A percentile compares a stretch with the other conserved stretches of the same genome.
Evolutionary conservation across 2,888 invertebrate genomes (phyloP).

Genomic region (Stegophylla sp.): DNA sequence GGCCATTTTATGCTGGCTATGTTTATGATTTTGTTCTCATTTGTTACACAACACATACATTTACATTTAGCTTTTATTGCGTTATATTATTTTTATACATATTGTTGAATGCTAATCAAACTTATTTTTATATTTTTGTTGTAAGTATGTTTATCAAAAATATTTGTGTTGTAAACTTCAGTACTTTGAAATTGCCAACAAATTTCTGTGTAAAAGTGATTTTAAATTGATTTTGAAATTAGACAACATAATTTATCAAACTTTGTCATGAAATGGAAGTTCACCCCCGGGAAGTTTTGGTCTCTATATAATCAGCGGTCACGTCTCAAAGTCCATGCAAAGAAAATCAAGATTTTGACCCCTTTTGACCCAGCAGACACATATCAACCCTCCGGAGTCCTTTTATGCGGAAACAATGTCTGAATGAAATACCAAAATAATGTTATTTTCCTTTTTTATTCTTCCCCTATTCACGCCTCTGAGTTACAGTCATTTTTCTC

Average conservation of each 20-base stretch:
- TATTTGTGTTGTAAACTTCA: no score
- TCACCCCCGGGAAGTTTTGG: conserved; percentile 40
- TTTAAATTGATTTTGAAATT: background rate
- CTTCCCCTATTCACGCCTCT: conserved; percentile 56
- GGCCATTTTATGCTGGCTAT: no score
- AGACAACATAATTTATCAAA: conserved; percentile 1
- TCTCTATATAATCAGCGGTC: conserved; percentile 54
- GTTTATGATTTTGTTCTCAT: no score
- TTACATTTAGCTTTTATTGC: no score
- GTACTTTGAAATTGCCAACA: no score
- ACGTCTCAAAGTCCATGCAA: conserved; percentile 54
- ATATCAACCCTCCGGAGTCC: conserved; percentile 57
- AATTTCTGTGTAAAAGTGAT: no score
- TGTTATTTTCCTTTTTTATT: conserved; percentile 43
- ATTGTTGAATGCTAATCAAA: no score
- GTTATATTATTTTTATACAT: no score
- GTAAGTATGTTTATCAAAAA: no score
- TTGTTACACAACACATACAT: no score
- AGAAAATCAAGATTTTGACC: conserved; percentile 59
- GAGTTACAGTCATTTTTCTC: conserved; percentile 53
- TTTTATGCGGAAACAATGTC: conserved; percentile 58
- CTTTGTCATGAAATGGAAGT: conserved; percentile 40
- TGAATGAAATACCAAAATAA: conserved; percentile 53
- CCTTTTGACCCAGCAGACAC: conserved; percentile 50
- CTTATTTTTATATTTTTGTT: no score